Evolutionary conservation across 2,888 invertebrate genomes (phyloP), one percentile per base, ranked within the genome.

Genomic region (Ellobium chinense): DNA sequence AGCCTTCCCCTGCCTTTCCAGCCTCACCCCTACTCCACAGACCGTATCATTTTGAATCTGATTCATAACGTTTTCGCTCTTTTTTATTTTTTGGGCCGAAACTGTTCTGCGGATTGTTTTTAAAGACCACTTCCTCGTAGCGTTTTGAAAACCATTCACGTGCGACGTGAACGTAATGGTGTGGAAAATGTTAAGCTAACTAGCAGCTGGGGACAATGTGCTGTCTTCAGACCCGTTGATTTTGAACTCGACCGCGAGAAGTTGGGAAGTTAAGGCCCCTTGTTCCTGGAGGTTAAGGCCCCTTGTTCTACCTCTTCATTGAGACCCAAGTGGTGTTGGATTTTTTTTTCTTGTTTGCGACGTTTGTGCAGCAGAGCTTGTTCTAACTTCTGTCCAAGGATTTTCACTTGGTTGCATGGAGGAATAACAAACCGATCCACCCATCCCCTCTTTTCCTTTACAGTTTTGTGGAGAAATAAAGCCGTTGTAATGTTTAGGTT

Each of bases 161-260:
- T 78, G 69, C 31, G 62, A 70, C 69, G 21, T 54, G 36, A 12
- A 21, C 24, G 65, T 78, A 78, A 78, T 78, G 78, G 72, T 36
- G 78, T 56, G 78, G 70, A 78, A 72, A 78, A 72, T 78, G 78
- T 63, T 63, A 54, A 65, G 72, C 72, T 78, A 78, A 78, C 78
- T 78, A 78, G 27, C 72, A 70, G 70, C 31, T 21, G 18, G 24
- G 70, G 34, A 75, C 75, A 75, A 63, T 58, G 62, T 29, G 21
- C 29, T n/a, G 73, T 73, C 60, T 37, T 39, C 37, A 37, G 21
- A 60, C 34, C 34, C 1, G 54, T 70, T 54, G 46, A 34, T 70
- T 54, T 29, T 70, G n/a, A 56, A 31, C 56, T 56, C 0, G 31
- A 31, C 39, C 39, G 60, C 60, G 62, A 39, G 27, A 60, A 39